Base-by-base conservation (phyloP, 2,113 vertebrate genomes). In the Thinocorus orbignyianus region DNA sequence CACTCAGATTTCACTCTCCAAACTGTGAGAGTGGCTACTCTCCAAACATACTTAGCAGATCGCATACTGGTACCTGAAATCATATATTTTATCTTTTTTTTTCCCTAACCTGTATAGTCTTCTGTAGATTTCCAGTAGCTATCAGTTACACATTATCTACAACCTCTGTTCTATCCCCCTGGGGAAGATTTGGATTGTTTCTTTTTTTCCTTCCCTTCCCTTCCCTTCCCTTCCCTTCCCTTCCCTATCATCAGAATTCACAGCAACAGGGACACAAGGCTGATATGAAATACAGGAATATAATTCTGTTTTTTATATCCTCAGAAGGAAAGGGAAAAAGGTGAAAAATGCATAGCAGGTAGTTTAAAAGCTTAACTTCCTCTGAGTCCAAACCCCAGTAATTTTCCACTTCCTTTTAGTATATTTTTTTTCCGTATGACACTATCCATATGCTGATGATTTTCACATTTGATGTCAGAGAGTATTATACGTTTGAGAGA, bases 391-490 rank as follows among this genome's bases (percentile, higher is more conserved):
- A 95, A 85, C 22, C 62, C 33, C 37, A 85, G 58, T 51, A 80
- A 71, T 42, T 73, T 95, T 90, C 42, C 41, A 64, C 42, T 92
- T 94, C 25, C 46, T 87, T 72, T 87, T 55, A 91, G 31, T 54
- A 16, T 49, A 17, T 23, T 76, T 94, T 80, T 70, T 94, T 92
- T 55, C 74, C 69, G 13, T 66, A 73, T 92, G 60, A 86, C 82
- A 78, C 22, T 76, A 30, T 74, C 44, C 33, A 71, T 64, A 69
- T 30, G 11, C 48, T 33, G 44, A 85, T 93, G 78, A 96, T 94
- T 96, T 96, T 85, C 88, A 92, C 77, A 87, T 76, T 85, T 19
- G 1, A 16, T 96, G 92, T 91, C 94, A 96, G 74, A 92, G 51
- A 69, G 44, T 77, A 87, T 41, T 54, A 35, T 90, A 46, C 33